Conservation (phyloP, 2,113 vertebrate genomes). For the Scytalopus superciliaris region DNA sequence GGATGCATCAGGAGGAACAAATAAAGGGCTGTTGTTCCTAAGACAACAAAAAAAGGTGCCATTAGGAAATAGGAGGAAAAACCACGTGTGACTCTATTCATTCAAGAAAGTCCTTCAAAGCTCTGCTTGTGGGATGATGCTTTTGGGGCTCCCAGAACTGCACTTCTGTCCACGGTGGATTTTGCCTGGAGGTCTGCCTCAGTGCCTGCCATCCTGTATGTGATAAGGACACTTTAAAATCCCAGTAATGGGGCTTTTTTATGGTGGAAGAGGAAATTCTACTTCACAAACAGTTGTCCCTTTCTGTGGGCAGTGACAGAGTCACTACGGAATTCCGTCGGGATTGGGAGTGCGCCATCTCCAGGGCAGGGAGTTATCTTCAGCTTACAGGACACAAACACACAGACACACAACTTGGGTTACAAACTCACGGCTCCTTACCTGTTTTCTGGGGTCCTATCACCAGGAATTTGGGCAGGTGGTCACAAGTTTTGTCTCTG, state of each 20-base stretch:
- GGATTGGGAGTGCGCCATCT: rapidly evolving
- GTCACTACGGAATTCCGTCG: rapidly evolving
- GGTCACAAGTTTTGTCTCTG: conserved; percentile 81
- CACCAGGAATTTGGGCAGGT: conserved; percentile 81
- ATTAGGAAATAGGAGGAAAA: neutral
- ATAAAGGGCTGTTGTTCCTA: conserved; percentile 97
- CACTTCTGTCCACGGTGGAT: neutral
- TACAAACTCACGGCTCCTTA: conserved; percentile 2
- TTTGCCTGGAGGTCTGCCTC: neutral
- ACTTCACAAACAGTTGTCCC: neutral
- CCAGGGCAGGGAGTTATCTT: neutral
- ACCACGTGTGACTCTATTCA: neutral
- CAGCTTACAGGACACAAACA: neutral
- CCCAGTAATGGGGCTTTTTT: neutral
- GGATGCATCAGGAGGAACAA: conserved; percentile 98
- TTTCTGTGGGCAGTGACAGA: neutral
- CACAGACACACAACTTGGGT: neutral
- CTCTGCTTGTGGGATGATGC: neutral
- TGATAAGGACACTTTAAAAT: neutral
- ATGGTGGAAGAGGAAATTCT: neutral
- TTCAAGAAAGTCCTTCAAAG: neutral
- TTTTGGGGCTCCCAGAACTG: neutral
- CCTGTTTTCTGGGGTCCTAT: conserved; percentile 85
- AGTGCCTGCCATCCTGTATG: neutral
- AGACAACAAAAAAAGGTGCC: conserved; percentile 5